Conservation (phyloP, 2,888 invertebrate genomes). For the Macrosiphum euphorbiae region DNA sequence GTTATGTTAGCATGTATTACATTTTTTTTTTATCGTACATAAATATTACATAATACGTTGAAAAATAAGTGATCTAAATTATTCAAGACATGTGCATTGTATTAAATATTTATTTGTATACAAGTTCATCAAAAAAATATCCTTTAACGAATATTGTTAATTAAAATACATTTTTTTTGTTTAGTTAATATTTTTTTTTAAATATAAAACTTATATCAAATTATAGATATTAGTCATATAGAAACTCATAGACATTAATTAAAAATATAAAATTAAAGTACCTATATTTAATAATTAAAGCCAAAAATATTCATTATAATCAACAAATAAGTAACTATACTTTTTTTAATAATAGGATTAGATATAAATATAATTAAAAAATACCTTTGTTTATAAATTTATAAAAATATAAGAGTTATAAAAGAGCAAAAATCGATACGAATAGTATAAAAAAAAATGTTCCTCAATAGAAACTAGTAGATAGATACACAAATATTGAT, state of each 20-base stretch:
- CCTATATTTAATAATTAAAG: conserved; percentile 18
- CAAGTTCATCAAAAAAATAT: conserved; percentile 7
- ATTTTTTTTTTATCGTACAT: conserved; percentile 38
- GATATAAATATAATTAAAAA: conserved; percentile 26
- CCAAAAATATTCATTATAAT: not conserved
- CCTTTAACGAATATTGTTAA: conserved; percentile 1
- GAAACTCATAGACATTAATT: not conserved
- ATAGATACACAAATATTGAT: conserved; percentile 2
- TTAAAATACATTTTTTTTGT: not conserved
- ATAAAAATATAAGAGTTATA: conserved; percentile 26
- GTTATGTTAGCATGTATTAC: conserved; percentile 52
- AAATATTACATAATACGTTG: conserved; percentile 48
- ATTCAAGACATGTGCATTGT: conserved; percentile 24
- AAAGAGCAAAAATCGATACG: conserved; percentile 24
- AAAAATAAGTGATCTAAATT: conserved; percentile 45
- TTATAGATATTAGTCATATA: not conserved
- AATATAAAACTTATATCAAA: conserved; percentile 10
- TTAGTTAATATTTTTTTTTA: not conserved
- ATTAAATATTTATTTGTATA: conserved; percentile 30
- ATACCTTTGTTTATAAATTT: conserved; percentile 22
- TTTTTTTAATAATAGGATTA: conserved; percentile 10
- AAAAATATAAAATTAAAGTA: conserved; percentile 27
- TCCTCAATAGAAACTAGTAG: conserved; percentile 2
- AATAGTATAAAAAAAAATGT: conserved; percentile 24
- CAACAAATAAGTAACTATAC: not conserved